Base-by-base conservation (phyloP, 37 sponge, comb jelly and placozoan genomes). In the Oscarella lobularis region DNA sequence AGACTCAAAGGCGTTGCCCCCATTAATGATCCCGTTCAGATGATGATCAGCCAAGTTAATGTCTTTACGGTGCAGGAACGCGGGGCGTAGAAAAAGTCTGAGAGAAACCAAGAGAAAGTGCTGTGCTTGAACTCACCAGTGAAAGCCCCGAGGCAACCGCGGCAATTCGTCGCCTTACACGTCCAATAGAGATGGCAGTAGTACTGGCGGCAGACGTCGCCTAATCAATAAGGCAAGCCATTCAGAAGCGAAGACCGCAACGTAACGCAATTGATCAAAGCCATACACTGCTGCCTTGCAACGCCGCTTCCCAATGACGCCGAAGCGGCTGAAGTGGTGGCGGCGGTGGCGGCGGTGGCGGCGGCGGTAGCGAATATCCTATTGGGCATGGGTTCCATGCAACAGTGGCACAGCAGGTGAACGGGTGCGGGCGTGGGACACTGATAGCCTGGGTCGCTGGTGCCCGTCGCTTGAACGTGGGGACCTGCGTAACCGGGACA, bases 121-220 rank as follows among this genome's bases (percentile, higher is more conserved):
- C n/a, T n/a, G n/a, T n/a, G n/a, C n/a, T n/a, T n/a, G n/a, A n/a
- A n/a, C n/a, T 65, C 20, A 48, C 60, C 60, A 48, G 60, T 27
- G 67, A 90, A 93, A 9, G 35, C 73, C 33, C 79, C 76, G 39
- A 93, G 78, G 69, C 95, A 93, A 1, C 95, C 95, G 35, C 31
- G 36, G 48, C 95, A 90, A 39, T 80, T 76, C 0, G 35, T 34
- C 41, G 75, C 78, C 0, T 41, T 38, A 72, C 95, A 93, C 5
- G 85, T 82, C 95, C 90, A 93, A 88, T 93, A 93, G 84, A 84
- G 81, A 81, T 93, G 87, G 67, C 95, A 93, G 60, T 38, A 93
- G 0, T 70, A 29, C 38, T 70, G 39, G 0, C 40, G 30, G 72
- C 95, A 93, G 34, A 87, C 48, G 33, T 66, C 81, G 81, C 92